These are phyloP conservation scores for Hylaea fasciaria DNA, from an alignment of 2,888 invertebrate genomes.

Conservation along the genomic window DNA sequence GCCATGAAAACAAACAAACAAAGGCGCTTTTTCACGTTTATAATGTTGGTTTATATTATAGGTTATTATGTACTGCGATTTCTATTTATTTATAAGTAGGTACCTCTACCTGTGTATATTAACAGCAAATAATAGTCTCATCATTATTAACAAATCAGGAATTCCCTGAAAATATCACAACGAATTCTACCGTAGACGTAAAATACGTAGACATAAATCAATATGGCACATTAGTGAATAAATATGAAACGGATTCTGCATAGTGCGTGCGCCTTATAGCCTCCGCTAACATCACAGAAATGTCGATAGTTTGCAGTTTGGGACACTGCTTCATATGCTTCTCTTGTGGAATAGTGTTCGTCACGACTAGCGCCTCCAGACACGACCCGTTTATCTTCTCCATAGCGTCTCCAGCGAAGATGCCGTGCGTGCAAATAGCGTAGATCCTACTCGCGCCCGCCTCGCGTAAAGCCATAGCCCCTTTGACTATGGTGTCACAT, in stretches of 20 bases:
- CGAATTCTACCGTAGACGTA: too few relatives aligned
- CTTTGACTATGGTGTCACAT: constrained; percentile 95
- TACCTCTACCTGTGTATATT: too few relatives aligned
- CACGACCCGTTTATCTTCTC: constrained; percentile 93
- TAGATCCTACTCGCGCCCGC: constrained; percentile 94
- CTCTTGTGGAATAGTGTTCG: constrained; percentile 96
- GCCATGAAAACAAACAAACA: too few relatives aligned
- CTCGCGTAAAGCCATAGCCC: constrained; percentile 93
- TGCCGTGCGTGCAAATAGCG: constrained; percentile 95
- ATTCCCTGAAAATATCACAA: too few relatives aligned
- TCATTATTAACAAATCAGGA: too few relatives aligned
- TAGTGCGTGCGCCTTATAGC: constrained; percentile 99
- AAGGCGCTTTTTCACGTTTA: too few relatives aligned
- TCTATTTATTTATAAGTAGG: too few relatives aligned
- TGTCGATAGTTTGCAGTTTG: constrained; percentile 95
- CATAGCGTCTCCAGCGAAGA: constrained; percentile 95
- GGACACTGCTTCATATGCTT: constrained; percentile 92
- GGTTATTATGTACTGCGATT: too few relatives aligned
- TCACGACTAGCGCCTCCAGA: constrained; percentile 95
- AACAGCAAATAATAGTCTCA: too few relatives aligned
- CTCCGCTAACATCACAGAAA: constrained; percentile 99
- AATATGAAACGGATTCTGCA: constrained; percentile 98
- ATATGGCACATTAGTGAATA: constrained; percentile 98
- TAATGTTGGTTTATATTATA: too few relatives aligned
- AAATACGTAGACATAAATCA: constrained; percentile 61